Evolutionary conservation across 2,113 vertebrate species (phyloP).

Genomic region (Hyperoodon ampullatus): DNA sequence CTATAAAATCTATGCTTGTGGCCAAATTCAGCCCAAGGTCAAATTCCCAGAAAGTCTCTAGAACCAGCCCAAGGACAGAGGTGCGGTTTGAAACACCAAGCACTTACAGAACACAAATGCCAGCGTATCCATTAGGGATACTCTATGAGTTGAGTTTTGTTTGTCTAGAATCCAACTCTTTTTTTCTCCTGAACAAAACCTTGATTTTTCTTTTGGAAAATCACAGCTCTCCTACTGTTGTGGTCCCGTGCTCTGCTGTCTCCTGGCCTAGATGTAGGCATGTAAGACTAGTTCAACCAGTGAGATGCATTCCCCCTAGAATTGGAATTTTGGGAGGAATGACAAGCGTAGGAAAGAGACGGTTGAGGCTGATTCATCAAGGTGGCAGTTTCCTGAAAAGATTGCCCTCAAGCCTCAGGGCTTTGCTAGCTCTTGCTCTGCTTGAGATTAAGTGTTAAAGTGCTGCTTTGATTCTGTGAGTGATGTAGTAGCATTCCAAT

Average conservation of each 20-base stretch:
- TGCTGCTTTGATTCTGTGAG: background rate
- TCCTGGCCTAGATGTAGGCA: background rate
- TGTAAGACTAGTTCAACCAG: background rate
- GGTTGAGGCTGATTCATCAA: background rate
- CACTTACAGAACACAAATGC: accelerated
- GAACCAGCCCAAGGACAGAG: background rate
- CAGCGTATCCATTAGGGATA: background rate
- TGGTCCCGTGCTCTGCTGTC: accelerated
- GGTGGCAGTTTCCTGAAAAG: background rate
- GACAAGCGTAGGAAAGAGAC: background rate
- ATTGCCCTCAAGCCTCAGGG: background rate
- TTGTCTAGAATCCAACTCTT: background rate
- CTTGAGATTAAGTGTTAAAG: background rate
- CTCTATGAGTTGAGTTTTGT: background rate
- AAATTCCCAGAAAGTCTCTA: background rate
- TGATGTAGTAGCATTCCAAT: background rate
- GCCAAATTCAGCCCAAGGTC: background rate
- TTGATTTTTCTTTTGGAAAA: background rate
- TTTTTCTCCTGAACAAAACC: background rate
- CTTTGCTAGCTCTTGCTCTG: background rate
- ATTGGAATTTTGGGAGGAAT: background rate
- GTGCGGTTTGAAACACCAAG: background rate
- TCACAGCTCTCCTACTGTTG: background rate
- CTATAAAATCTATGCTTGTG: background rate
- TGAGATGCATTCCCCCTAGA: background rate